Base-by-base conservation (phyloP, 1,140 invertebrate species). In the Ceratosolen solmsi region DNA sequence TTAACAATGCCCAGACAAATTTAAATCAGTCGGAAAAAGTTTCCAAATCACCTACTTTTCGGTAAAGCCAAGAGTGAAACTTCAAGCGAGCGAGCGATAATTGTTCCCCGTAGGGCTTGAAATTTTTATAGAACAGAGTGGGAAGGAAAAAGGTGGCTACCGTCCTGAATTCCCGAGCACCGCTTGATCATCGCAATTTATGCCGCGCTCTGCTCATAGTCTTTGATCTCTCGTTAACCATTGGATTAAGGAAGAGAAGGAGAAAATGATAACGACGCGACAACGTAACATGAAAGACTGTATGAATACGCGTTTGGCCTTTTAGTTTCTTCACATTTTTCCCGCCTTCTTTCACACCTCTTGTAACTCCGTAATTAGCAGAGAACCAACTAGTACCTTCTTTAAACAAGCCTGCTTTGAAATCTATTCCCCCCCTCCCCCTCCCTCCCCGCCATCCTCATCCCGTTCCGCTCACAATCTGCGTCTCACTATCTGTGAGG, bases 151-250 rank as follows among this genome's bases (percentile, higher is more conserved):
- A 63, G 27, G 30, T 20, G 60, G 30, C 25, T 41, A 20, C 41
- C 15, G 65, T 70, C 60, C 36, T 8, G 68, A 54, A 70, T 9
- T 0, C 30, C 20, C 25, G 46, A 41, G 41, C 41, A 5, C 13
- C 41, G 41, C 41, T 46, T 46, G 41, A 79, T 79, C 30, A 36
- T 79, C 63, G 60, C 46, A 38, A 68, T 79, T 79, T 70, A 58
- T 46, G 49, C 13, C 5, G 5, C 41, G 41, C 41, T 13, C 13
- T 41, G 36, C 38, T 13, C 2, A 3, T 63, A 15, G 51, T 80
- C 68, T 80, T 80, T 80, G 79, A 80, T 80, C 54, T 54, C 70
- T 80, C 68, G 70, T 73, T 80, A 80, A 80, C 54, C 36, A 51
- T 20, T 9, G 68, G 36, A 71, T 79, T 56, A 72, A 58, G 33